Conservation (phyloP, 2,113 vertebrate species). For the human (Homo sapiens) region GRCh38 chr17:29063001-29063500, state of each 20-base stretch:
- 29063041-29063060: constrained; percentile 43
- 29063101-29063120: constrained; percentile 2
- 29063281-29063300: constrained; percentile 39
- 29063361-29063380: background rate
- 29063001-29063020: background rate
- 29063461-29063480: background rate
- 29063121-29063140: background rate
- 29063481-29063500: no score
- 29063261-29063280: constrained; percentile 33
- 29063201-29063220: background rate
- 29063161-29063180: constrained; percentile 30
- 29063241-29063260: constrained; percentile 18
- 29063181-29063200: background rate
- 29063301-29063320: constrained; percentile 44
- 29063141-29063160: constrained; percentile 9
- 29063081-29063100: constrained; percentile 45
- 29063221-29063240: background rate
- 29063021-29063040: constrained; percentile 36
- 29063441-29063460: background rate
- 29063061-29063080: constrained; percentile 52
- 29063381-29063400: background rate
- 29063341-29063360: background rate
- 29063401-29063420: background rate
- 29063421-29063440: background rate
- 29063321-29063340: background rate